A percentile compares a stretch with the other conserved stretches of the same genome.
Evolutionary conservation across 2,888 invertebrate genomes (phyloP).

Genomic region (Cryptus armator): DNA sequence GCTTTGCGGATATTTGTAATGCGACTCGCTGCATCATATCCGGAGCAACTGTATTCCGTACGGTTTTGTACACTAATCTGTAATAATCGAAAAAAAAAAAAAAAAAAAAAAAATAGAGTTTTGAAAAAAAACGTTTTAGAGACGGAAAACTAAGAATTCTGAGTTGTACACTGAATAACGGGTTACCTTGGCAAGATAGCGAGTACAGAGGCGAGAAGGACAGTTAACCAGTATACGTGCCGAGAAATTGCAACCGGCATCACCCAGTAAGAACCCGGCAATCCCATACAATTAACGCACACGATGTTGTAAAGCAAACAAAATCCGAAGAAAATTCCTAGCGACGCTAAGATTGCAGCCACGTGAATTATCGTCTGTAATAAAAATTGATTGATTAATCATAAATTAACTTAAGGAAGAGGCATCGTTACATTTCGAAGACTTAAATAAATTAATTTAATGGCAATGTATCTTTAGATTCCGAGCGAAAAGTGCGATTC

Average conservation of each 20-base stretch:
- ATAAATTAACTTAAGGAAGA: neutral
- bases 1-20: slow-evolving; percentile 79
- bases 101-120: too few species aligned
- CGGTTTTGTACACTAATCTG: slow-evolving; percentile 90
- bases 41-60: slow-evolving; percentile 90
- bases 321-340: slow-evolving; percentile 93
- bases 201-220: slow-evolving; percentile 91
- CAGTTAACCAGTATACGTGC: slow-evolving; percentile 93
- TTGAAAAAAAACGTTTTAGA: neutral
- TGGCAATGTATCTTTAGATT: too few species aligned
- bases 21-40: slow-evolving; percentile 91
- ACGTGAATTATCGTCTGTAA: slow-evolving; percentile 95
- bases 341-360: slow-evolving; percentile 91
- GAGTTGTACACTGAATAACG: slow-evolving; percentile 7
- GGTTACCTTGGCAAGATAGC: slow-evolving; percentile 93
- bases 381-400: slow-evolving; percentile 31
- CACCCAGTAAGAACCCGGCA: slow-evolving; percentile 96
- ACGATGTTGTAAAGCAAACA: slow-evolving; percentile 94
- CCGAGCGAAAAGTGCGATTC: too few species aligned
- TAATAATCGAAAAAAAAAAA: slow-evolving; percentile 7
- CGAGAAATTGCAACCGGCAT: slow-evolving; percentile 92
- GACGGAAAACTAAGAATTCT: neutral
- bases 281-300: slow-evolving; percentile 92
- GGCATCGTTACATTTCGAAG: too few species aligned
- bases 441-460: too few species aligned